Percentiles rank a stretch among this genome's conserved stretches.
Conservation (phyloP, 2,113 vertebrate genomes). For the Vidua macroura region DNA sequence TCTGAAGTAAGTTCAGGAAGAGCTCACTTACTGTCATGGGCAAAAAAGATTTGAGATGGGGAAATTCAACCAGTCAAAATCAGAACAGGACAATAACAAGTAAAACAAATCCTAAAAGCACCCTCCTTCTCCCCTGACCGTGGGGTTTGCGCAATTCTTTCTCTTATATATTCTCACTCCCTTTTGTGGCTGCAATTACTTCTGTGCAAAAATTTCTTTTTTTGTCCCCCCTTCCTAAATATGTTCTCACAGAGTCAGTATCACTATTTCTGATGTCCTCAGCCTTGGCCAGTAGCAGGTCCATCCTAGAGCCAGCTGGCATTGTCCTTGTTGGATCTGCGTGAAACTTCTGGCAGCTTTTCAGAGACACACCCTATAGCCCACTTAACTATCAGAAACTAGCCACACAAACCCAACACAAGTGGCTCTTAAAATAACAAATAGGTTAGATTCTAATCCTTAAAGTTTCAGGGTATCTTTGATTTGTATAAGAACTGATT, state of each 20-base stretch:
- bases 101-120: neutral
- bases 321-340: neutral
- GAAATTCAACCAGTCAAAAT: neutral
- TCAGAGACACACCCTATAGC: neutral
- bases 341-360: neutral
- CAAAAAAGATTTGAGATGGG: neutral
- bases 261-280: neutral
- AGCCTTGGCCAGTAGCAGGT: too few relatives aligned
- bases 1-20: neutral
- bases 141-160: neutral
- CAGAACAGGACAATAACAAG: neutral
- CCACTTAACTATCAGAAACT: neutral
- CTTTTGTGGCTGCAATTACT: neutral
- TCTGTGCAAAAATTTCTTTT: neutral
- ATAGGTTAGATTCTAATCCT: neutral
- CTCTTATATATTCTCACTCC: neutral
- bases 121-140: too few relatives aligned
- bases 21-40: neutral
- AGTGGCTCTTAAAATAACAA: neutral
- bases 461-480: neutral
- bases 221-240: neutral
- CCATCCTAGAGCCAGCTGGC: accelerated
- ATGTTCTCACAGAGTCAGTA: neutral
- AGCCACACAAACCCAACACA: neutral
- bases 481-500: neutral